Evolutionary conservation across 2,888 invertebrate species (phyloP), one percentile per base, ranked within the genome.

Genomic region (Mamestra brassicae): DNA sequence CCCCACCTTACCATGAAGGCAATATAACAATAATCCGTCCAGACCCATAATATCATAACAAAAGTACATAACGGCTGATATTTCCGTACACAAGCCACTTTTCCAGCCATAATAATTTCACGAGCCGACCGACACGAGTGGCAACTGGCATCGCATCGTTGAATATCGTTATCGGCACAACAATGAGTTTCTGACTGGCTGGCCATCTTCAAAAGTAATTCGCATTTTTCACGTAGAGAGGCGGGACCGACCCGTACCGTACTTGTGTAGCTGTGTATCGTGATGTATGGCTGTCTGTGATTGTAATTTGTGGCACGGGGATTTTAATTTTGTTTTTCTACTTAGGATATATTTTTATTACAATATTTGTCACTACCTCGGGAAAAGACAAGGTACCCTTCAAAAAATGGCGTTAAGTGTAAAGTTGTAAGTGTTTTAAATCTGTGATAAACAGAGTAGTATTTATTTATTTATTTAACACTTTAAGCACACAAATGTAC

Each of bases 141-240:
- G 85, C 90, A 92, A 89, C 87, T 87, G 87, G 86, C 92, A 91
- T 91, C 92, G 91, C 88, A 88, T 79, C 83, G 79, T 71, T 87
- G 92, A 89, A 90, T 90, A 90, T 90, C 92, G 94, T 93, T 96
- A 96, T 96, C 96, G 91, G 79, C 54, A 92, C 89, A 95, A 96
- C 96, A 96, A 96, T 96, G 95, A 93, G 89, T 95, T 96, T 96
- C 96, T 96, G 96, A 93, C 93, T 96, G 83, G 92, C 91, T 94
- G 93, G 90, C 88, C 92, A 93, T 94, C 94, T 94, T 94, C 93
- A 92, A 94, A 94, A 92, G 93, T 92, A 92, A 94, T 94, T 92
- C 92, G 92, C 89, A 94, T 94, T 94, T 94, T 94, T 94, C 94
- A 93, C 91, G 89, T 90, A 83, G 86, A 85, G 86, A 84, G 83